Evolutionary conservation across 2,888 invertebrate species (phyloP), one percentile per base, ranked within the genome.

Genomic region (Drosophila eohydei): DNA sequence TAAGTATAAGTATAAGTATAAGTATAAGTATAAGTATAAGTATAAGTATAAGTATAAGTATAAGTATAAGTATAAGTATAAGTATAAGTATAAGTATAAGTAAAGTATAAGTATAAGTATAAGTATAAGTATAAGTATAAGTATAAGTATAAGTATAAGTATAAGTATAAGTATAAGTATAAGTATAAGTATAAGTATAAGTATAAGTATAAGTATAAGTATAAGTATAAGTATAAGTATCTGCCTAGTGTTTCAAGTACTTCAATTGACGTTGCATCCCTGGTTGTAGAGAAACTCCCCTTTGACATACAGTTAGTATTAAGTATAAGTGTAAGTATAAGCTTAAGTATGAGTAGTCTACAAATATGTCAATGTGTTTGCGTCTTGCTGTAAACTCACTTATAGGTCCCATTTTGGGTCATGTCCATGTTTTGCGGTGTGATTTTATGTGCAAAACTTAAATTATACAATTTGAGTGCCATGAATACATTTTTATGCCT

Each of bases 391-490:
- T 65, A 46, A 50, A 71, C 66, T 63, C 38, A 59, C 46, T 79
- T 57, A 48, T 60, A 34, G 34, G 28, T 38, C 51, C 65, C 57
- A 70, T 68, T 70, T 74, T 64, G 81, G 74, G 69, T 62, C 46
- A 57, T 61, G 66, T 55, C 60, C 77, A 84, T 71, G 76, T 88
- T 50, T 82, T 89, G 86, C 77, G 83, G 87, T 86, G 81, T 90
- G 86, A 86, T 86, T 86, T 89, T 89, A 86, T 86, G 90, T 88
- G 81, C 72, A 89, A 86, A 86, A 86, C 88, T 89, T 89, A 86
- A 86, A 86, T 89, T 89, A 89, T 89, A 88, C 90, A 89, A 86
- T 83, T 84, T 76, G 76, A 73, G 83, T 50, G 71, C 70, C 88
- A 85, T 89, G 88, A 85, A 85, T 85, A 89, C 71, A 88, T 88